phyloP scores from a whole-genome alignment of 2,888 invertebrate genomes.

The Acanthoscelides obtectus region DNA sequence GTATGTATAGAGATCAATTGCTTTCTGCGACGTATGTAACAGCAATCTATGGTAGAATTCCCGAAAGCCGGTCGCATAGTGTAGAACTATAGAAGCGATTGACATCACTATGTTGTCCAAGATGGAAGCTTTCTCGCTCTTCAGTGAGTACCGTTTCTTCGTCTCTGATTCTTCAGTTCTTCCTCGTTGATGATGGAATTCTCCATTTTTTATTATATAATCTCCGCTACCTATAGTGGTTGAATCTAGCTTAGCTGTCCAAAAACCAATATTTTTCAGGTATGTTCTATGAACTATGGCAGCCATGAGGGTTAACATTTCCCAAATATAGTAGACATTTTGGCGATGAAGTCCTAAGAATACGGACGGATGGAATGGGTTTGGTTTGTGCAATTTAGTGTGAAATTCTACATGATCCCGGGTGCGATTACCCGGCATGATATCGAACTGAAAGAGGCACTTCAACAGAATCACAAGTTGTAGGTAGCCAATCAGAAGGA shows the following conservation, averaged over 20 bases:
- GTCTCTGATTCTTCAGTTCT: too few relatives aligned
- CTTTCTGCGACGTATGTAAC: neutral
- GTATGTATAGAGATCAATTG: neutral
- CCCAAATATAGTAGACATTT: neutral
- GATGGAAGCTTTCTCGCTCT: neutral
- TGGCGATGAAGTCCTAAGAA: neutral
- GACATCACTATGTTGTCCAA: neutral
- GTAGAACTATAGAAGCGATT: neutral
- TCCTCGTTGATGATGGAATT: neutral
- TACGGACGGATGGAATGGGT: neutral
- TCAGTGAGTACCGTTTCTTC: neutral
- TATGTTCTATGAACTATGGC: neutral
- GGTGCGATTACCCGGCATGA: neutral
- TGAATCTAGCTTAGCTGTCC: neutral
- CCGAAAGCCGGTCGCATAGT: neutral
- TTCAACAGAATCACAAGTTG: neutral
- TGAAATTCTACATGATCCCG: neutral
- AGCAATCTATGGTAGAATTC: neutral
- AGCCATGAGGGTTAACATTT: neutral
- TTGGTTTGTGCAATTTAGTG: neutral
- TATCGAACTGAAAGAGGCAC: neutral
- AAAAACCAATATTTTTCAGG: neutral
- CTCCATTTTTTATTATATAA: neutral
- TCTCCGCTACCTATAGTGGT: neutral
- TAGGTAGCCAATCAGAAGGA: neutral